A percentile compares a stretch with the other conserved stretches of the same genome.
Conservation (phyloP, 2,113 vertebrate species). For the Protobothrops mucrosquamatus region DNA sequence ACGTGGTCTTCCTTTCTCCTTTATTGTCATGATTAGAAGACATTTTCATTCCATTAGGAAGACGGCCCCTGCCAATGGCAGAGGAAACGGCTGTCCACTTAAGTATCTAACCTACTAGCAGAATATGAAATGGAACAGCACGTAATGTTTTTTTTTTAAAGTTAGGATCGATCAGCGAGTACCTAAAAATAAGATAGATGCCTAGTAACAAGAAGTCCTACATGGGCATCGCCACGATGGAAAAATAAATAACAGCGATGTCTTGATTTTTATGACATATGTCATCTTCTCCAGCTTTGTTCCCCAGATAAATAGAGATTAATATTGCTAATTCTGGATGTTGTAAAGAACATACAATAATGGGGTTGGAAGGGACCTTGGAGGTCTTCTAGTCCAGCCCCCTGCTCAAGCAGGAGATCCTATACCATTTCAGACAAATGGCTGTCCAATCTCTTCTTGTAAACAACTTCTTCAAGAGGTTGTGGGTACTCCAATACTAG, state of each 20-base stretch:
- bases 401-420: no score
- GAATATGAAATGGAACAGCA: background rate
- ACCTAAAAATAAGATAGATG: background rate
- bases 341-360: background rate
- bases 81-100: background rate
- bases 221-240: background rate
- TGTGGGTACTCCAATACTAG: no score
- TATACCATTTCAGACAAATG: no score
- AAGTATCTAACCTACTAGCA: background rate
- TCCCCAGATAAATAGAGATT: background rate
- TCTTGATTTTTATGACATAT: background rate
- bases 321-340: background rate
- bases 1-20: background rate
- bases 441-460: no score
- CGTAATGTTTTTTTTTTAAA: background rate
- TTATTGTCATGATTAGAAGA: background rate
- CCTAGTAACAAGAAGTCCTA: background rate
- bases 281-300: background rate
- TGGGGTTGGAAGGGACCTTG: no score
- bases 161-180: background rate
- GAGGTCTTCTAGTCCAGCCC: no score
- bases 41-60: background rate
- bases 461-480: no score
- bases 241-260: background rate
- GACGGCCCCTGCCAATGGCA: background rate